Evolutionary conservation across 2,888 invertebrate species (phyloP).

Genomic region (Parnassius orleans): DNA sequence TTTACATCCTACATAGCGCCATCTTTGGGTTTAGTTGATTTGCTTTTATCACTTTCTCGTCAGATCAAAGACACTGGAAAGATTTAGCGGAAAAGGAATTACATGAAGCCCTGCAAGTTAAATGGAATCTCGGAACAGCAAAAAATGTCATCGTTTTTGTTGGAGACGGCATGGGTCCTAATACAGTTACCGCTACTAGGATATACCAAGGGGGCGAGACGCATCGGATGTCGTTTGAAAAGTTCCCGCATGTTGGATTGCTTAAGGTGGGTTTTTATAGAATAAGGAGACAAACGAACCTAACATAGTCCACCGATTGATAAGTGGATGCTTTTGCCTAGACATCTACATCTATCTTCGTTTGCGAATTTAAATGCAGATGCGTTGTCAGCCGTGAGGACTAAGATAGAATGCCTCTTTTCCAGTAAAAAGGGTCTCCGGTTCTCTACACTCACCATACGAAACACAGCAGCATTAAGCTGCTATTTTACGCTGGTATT

Average conservation of each 20-base stretch:
- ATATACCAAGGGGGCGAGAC: slow-evolving; percentile 89
- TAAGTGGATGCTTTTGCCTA: no score
- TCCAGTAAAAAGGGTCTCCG: no score
- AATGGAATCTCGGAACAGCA: slow-evolving; percentile 83
- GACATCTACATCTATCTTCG: no score
- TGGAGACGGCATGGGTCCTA: slow-evolving; percentile 95
- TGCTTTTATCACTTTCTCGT: neutral
- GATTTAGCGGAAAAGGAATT: slow-evolving; percentile 73
- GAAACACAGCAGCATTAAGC: no score
- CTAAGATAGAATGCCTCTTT: no score
- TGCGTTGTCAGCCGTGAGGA: no score
- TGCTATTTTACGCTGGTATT: no score
- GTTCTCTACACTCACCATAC: no score
- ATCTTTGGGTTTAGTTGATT: neutral
- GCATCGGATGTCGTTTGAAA: slow-evolving; percentile 88
- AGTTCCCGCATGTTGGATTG: slow-evolving; percentile 90
- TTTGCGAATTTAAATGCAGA: no score
- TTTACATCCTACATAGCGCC: neutral
- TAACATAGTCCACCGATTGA: no score
- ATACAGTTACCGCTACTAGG: slow-evolving; percentile 90
- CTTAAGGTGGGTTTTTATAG: slow-evolving; percentile 83
- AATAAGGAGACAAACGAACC: neutral
- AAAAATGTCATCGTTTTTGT: slow-evolving; percentile 93
- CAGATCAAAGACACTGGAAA: slow-evolving; percentile 72
- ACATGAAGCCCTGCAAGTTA: slow-evolving; percentile 78